Evolutionary conservation across 2,888 invertebrate species (phyloP).

Genomic region (Rambutsinella grinnellia): DNA sequence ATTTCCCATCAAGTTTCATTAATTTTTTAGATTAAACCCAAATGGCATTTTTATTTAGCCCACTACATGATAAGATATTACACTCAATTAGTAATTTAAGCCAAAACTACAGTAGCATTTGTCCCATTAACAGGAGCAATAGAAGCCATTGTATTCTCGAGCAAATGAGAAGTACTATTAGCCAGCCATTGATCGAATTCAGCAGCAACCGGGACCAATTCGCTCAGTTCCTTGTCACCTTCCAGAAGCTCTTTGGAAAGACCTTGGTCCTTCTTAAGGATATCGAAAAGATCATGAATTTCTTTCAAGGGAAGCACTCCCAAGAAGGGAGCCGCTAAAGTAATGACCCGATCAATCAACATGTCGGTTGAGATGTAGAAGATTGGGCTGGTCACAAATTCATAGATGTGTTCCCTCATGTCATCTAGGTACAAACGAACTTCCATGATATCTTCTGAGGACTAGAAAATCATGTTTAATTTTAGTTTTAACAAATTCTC

Average conservation of each 20-base stretch:
- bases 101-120: too few species aligned
- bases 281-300: neutral
- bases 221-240: neutral
- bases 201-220: neutral
- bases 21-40: too few species aligned
- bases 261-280: neutral
- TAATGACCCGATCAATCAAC: neutral
- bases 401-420: neutral
- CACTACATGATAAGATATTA: too few species aligned
- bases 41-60: too few species aligned
- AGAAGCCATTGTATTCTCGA: neutral
- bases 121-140: neutral
- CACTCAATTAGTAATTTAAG: too few species aligned
- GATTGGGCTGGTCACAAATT: conserved; percentile 7
- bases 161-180: neutral
- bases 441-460: conserved; percentile 2
- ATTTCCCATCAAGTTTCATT: too few species aligned
- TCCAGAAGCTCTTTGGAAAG: neutral
- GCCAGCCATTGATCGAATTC: neutral
- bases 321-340: neutral
- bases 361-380: neutral
- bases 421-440: neutral
- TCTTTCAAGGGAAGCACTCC: conserved; percentile 5
- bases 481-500: too few species aligned
- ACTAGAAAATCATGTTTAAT: neutral